Evolutionary conservation across 2,888 invertebrate genomes (phyloP).

Genomic region (Deilephila porcellus): DNA sequence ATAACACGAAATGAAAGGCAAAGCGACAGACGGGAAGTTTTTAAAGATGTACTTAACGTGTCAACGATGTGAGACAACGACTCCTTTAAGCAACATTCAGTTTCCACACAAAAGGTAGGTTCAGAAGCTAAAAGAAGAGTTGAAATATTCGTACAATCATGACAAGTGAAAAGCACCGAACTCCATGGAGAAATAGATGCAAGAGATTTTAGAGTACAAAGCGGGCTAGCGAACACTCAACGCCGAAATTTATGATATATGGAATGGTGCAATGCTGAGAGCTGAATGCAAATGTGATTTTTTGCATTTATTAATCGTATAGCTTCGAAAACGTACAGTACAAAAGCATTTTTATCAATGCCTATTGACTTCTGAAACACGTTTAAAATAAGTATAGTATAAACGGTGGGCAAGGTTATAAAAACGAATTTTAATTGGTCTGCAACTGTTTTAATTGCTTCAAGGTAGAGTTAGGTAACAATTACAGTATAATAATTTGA

Average conservation of each 20-base stretch:
- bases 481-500: not conserved
- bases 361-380: not conserved
- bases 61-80: conserved; percentile 10
- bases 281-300: conserved; percentile 10
- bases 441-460: not conserved
- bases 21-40: not conserved
- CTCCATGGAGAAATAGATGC: not conserved
- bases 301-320: not conserved
- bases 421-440: not conserved
- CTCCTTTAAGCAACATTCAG: not conserved
- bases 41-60: conserved; percentile 8
- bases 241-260: conserved; percentile 9
- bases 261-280: not conserved
- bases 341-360: not conserved
- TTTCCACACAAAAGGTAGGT: not conserved
- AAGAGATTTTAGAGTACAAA: conserved; percentile 17
- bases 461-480: not conserved
- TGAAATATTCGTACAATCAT: not conserved
- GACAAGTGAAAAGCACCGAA: not conserved
- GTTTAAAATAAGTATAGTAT: not conserved
- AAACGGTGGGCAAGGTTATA: not conserved
- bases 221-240: conserved; percentile 1
- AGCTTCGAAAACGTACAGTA: not conserved
- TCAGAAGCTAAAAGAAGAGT: too few relatives aligned
- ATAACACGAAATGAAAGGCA: not conserved